Evolutionary conservation across 2,113 vertebrate genomes (phyloP), one percentile per base, ranked within the genome.

Genomic region (Sinosuthora webbiana): DNA sequence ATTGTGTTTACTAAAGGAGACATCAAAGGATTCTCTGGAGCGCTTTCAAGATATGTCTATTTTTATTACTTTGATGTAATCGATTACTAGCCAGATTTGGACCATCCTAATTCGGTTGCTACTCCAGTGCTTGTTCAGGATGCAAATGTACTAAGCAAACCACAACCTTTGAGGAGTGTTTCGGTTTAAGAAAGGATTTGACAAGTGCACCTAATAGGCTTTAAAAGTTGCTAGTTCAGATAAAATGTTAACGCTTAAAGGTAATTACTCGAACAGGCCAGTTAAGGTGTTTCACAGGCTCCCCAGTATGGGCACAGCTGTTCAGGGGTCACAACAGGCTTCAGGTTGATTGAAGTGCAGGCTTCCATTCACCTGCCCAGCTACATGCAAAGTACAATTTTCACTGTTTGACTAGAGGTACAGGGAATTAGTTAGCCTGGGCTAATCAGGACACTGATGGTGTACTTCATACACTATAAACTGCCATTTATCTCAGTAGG

Each of bases 1-100:
- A 52, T 63, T 94, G 73, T 93, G 64, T 83, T 96, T 90, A 83
- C 83, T 59, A 55, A 77, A 80, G 55, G 42, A 92, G 55, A 81
- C 69, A 75, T 89, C 71, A 92, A 82, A 95, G 69, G n/a, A 64
- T 55, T 70, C 35, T 81, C 68, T 81, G 60, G 78, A 89, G 64
- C 1, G 0, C 35, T 71, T 89, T 92, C 76, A 90, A 87, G 89
- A 83, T 64, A 93, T 0, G 3, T 75, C 89, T 89, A 8, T 49
- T 95, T 91, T 92, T 87, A 87, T 82, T 83, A 91, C 56, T 83
- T 74, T 49, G 76, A 89, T 49, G 3, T 68, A 87, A 88, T 33
- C 56, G 64, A 87, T 95, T 71, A 39, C 64, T 71, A 81, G 69
- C 86, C 83, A 74, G 76, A 96, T 95, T 77, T 74, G 84, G 69